Base-by-base conservation (phyloP, 2,888 invertebrate species). In the Gari tellinella region DNA sequence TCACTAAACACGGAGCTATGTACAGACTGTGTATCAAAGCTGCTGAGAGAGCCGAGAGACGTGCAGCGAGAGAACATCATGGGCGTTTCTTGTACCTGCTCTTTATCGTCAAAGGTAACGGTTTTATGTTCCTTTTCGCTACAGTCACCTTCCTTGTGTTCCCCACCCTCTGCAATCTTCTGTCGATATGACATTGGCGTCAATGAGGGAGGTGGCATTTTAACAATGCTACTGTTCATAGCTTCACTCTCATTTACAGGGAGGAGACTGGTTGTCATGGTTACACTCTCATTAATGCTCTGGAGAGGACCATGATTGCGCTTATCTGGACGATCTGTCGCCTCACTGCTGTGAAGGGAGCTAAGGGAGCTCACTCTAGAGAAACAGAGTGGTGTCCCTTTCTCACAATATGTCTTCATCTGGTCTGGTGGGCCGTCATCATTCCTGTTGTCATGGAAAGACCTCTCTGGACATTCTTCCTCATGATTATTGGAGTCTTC, bases 61-160 rank as follows among this genome's bases (percentile, higher is more conserved):
- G 97, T 98, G 80, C 96, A 96, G 19, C 98, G 94, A 0, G 97
- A 97, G 93, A 98, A 98, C 97, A 98, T 98, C 23, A 99, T 93
- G 0, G 98, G 98, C 0, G 98, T 99, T 91, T 97, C 97, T 87
- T 97, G 95, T 5, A 90, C 86, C 0, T 96, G 95, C 88, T 95
- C 96, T 81, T 95, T 94, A 56, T 94, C 94, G 79, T 94, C 94
- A 83, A 95, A 95, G 19, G 94, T 94, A 0, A 95, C 95, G 43
- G 93, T 93, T 91, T 95, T 95, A 53, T 86, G 82, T 58, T 88
- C 88, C 56, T 85, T 81, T 56, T 86, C 86, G 17, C 45, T n/a
- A 17, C n/a, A 31, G 38, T 21, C 53, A 25, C 48, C 61, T 15
- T 66, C 73, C 45, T 72, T 70, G 37, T 75, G 57, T 15, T 68